phyloP scores from a whole-genome alignment of 2,888 invertebrate genomes.

The Onchidella celtica region DNA sequence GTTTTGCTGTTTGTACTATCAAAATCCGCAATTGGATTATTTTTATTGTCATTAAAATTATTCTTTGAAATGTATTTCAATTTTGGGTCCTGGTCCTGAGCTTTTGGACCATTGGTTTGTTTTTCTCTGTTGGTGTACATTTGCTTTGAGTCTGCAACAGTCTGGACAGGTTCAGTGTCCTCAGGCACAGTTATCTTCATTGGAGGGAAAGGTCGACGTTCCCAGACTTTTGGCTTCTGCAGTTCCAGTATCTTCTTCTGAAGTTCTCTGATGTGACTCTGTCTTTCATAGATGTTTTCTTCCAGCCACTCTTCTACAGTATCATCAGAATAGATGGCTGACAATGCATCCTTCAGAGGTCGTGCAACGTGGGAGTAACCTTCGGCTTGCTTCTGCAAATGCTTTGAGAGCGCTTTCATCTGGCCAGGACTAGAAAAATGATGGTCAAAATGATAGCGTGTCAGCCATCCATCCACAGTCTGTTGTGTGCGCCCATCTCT shows the following conservation, averaged over 20 bases:
- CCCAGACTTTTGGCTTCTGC: constrained; percentile 43
- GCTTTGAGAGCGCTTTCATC: constrained; percentile 43
- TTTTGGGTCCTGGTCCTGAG: no score
- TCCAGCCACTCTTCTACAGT: constrained; percentile 60
- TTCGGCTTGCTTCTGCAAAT: neutral
- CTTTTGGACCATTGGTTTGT: no score
- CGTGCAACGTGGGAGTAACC: neutral
- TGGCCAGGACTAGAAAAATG: constrained; percentile 57
- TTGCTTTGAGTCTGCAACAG: neutral
- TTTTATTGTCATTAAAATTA: no score
- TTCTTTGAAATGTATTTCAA: no score
- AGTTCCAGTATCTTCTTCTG: constrained; percentile 43
- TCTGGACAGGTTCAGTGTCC: no score
- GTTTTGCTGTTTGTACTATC: no score
- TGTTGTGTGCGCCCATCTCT: no score
- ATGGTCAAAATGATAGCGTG: constrained; percentile 53
- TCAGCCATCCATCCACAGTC: constrained; percentile 58
- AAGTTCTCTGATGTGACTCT: constrained; percentile 25
- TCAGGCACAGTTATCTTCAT: no score
- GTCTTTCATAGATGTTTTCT: constrained; percentile 51
- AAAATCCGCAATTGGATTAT: no score
- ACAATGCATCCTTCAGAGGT: constrained; percentile 46
- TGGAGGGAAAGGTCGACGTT: constrained; percentile 44
- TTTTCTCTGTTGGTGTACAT: no score
- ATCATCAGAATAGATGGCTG: constrained; percentile 48